Base-by-base conservation (phyloP, 2,888 invertebrate genomes). In the Thelaira solivaga region DNA sequence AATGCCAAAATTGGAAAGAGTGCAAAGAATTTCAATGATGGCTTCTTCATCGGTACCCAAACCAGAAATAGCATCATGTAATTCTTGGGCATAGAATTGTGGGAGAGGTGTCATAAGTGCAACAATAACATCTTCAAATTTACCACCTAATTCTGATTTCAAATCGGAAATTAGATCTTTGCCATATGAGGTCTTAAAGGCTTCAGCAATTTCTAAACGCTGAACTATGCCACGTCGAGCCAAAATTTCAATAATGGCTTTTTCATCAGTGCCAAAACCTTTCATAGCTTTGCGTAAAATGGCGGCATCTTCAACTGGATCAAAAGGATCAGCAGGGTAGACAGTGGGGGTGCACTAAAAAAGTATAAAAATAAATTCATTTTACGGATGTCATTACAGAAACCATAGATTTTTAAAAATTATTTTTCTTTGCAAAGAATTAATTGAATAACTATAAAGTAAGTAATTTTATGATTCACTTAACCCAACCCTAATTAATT, bases 161-260 rank as follows among this genome's bases (percentile, higher is more conserved):
- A 97, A 90, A 82, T 97, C 95, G 82, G 93, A 93, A 81, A 96
- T 90, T 84, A 95, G 89, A 86, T 95, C 95, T 91, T 95, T 95
- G 86, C 98, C 98, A 86, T 95, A 98, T 84, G 94, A 92, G 26
- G 96, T 95, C 90, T 98, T 98, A 90, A 94, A 99, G 20, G 94
- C 93, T 88, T 95, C 94, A 47, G 95, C 93, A 85, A 99, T 96
- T 89, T 97, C 95, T 82, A 97, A 91, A 78, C 98, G 92, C 89
- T 98, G 98, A 4, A 94, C 94, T 87, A 97, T 96, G 78, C 96
- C 96, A 80, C 98, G 93, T 81, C 94, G 93, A 68, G 95, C 95
- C 43, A 98, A 91, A 6, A 98, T 93, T 85, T 96, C 95, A 84
- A 97, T 96, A 88, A 98, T 96, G 75, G 96, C 93, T 85, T 94